Conservation (phyloP, 2,113 vertebrate genomes). For the Electrona antarctica region DNA sequence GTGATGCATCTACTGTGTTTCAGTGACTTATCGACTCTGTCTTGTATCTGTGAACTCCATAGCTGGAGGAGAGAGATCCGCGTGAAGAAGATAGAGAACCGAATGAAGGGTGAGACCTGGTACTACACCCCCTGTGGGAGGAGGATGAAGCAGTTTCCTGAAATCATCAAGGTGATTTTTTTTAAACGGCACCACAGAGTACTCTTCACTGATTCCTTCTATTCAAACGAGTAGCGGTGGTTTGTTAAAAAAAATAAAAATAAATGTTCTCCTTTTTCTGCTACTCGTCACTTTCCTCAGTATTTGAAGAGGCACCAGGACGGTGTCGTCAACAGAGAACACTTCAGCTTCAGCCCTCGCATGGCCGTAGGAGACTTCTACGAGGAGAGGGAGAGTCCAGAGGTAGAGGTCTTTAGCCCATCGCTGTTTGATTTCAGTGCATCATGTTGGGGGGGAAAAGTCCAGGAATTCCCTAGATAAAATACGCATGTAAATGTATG, state of each 20-base stretch:
- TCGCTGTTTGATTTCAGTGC: background rate
- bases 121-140: constrained; percentile 97
- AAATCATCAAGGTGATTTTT: constrained; percentile 89
- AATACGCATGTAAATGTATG: too few species aligned
- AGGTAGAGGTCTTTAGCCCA: constrained; percentile 75
- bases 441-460: background rate
- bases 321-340: constrained; percentile 87
- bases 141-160: constrained; percentile 96
- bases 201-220: background rate
- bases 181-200: background rate
- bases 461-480: too few species aligned
- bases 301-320: constrained; percentile 89
- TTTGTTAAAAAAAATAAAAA: background rate
- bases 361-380: constrained; percentile 97
- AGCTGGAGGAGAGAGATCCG: constrained; percentile 94
- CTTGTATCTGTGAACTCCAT: constrained; percentile 10
- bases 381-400: constrained; percentile 89
- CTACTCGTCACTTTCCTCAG: constrained; percentile 63
- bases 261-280: background rate
- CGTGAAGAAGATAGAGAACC: constrained; percentile 87
- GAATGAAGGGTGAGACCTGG: constrained; percentile 96
- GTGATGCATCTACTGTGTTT: background rate
- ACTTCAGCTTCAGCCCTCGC: constrained; percentile 98
- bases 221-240: background rate
- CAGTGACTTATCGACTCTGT: background rate